Conservation (phyloP, 2,113 vertebrate species). For the Cardinalis cardinalis region DNA sequence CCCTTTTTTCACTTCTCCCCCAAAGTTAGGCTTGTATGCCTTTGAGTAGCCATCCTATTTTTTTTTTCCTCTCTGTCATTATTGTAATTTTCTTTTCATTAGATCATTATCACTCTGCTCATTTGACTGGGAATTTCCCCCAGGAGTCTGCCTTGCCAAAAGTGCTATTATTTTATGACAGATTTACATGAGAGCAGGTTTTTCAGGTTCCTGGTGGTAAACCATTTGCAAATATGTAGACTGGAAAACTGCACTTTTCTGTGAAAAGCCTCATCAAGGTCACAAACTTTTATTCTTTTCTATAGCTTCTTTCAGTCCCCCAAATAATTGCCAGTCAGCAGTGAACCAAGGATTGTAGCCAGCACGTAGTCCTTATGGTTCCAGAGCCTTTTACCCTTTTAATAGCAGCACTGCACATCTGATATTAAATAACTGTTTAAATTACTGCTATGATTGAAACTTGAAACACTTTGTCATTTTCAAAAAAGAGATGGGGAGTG, state of each 20-base stretch:
- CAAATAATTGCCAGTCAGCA: background rate
- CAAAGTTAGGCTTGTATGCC: background rate
- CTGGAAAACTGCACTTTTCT: background rate
- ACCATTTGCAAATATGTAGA: background rate
- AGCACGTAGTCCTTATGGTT: background rate
- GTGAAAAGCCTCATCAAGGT: background rate
- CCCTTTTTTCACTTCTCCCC: background rate
- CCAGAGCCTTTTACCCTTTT: background rate
- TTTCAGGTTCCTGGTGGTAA: constrained; percentile 23
- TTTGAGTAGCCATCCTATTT: background rate
- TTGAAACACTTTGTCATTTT: background rate
- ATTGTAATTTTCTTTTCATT: constrained; percentile 14
- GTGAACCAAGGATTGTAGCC: background rate
- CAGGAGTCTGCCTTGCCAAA: background rate
- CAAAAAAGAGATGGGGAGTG: background rate
- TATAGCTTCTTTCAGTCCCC: background rate
- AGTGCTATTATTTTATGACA: constrained; percentile 41
- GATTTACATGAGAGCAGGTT: constrained; percentile 48
- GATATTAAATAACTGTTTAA: background rate
- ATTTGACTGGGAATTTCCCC: constrained; percentile 5
- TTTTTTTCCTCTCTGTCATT: background rate
- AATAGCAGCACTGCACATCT: background rate
- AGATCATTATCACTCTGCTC: constrained; percentile 1
- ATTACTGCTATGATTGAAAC: background rate
- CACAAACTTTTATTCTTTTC: background rate